Conservation (phyloP, 2,888 invertebrate genomes). For the Orthosia cruda region DNA sequence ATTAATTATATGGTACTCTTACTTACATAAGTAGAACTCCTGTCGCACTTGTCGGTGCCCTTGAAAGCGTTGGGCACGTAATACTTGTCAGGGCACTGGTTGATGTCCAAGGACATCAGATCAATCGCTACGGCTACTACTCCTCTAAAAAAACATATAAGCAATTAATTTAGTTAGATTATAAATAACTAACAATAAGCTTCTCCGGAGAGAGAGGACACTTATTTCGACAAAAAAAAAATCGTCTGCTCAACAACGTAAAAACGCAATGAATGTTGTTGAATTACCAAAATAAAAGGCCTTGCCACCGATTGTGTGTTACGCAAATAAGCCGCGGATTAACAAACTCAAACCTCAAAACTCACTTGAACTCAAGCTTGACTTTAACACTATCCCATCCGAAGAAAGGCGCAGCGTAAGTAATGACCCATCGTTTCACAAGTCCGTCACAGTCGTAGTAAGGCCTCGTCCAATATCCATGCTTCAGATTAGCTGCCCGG, state of each 20-base stretch:
- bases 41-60: conserved; percentile 98
- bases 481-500: conserved; percentile 96
- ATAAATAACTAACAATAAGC: too few relatives aligned
- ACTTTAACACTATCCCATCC: conserved; percentile 98
- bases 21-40: conserved; percentile 97
- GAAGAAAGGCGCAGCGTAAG: conserved; percentile 99
- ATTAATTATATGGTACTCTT: conserved; percentile 66
- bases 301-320: too few relatives aligned
- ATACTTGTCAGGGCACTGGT: conserved; percentile 98
- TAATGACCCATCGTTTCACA: conserved; percentile 98
- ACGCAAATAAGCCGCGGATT: too few relatives aligned
- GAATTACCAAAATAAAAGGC: too few relatives aligned
- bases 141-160: conserved; percentile 92
- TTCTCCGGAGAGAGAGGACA: too few relatives aligned
- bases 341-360: conserved; percentile 61
- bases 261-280: too few relatives aligned
- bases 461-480: conserved; percentile 98
- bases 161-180: too few relatives aligned
- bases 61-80: conserved; percentile 98
- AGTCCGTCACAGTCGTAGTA: conserved; percentile 98
- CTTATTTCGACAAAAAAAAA: too few relatives aligned
- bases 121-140: conserved; percentile 98
- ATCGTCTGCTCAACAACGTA: too few relatives aligned
- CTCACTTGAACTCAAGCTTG: conserved; percentile 98
- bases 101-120: conserved; percentile 97